Evolutionary conservation across 2,113 vertebrate species (phyloP).

Genomic region (Vidua macroura): DNA sequence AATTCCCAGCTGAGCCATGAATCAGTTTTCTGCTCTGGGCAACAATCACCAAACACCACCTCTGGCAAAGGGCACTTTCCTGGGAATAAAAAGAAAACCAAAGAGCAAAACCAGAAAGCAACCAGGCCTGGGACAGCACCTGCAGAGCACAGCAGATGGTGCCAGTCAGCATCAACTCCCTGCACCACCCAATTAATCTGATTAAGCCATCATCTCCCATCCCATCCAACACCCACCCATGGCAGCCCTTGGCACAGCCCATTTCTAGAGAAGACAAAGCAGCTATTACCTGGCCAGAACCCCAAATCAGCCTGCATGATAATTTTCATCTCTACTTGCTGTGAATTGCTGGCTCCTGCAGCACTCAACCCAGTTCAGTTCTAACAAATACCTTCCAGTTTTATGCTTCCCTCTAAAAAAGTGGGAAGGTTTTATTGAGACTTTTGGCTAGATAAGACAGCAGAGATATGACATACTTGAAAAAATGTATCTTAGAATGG

Average conservation of each 20-base stretch:
- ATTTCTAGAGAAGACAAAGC: neutral
- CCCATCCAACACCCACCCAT: neutral
- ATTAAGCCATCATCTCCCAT: neutral
- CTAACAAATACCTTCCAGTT: neutral
- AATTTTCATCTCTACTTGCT: neutral
- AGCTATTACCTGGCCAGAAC: neutral
- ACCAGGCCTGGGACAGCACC: neutral
- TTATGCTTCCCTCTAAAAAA: neutral
- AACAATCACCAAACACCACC: neutral
- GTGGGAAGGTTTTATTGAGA: neutral
- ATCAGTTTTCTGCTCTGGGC: neutral
- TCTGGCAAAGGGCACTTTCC: neutral
- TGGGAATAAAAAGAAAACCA: too few relatives aligned
- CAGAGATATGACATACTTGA: neutral
- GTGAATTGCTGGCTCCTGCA: neutral
- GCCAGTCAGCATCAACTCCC: neutral
- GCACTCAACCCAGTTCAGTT: neutral
- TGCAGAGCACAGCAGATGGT: neutral
- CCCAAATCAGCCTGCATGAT: rapidly evolving
- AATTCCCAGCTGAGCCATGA: neutral
- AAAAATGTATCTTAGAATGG: neutral
- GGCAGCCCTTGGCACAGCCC: neutral
- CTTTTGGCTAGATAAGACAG: neutral
- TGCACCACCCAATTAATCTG: neutral
- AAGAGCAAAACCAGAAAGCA: neutral